Base-by-base conservation (phyloP, 2,888 invertebrate genomes). In the Spisula subtruncata region DNA sequence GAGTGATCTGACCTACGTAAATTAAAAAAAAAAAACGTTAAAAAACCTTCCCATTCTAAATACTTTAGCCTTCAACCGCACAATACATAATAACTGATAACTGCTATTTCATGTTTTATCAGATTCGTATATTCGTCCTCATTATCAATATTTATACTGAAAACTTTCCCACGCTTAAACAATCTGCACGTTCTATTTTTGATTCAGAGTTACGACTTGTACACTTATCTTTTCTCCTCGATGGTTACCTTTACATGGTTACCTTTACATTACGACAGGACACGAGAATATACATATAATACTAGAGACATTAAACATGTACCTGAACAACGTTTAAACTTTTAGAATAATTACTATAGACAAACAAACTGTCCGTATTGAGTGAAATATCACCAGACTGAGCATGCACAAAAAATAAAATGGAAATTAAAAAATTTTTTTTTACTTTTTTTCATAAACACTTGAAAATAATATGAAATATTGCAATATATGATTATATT, bases 121-220 rank as follows among this genome's bases (percentile, higher is more conserved):
- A 91, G 92, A 90, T 91, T 86, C 85, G 32, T 83, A 60, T 88
- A 81, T 51, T 88, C 89, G 87, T 89, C 83, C 87, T 85, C 88
- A 88, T 88, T 91, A 92, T 92, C 91, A 92, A 92, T 92, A 91
- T 91, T 91, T 92, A 87, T 87, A 84, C 80, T 88, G 90, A 86
- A 91, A 92, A 92, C 92, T 92, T 92, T 92, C 92, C 92, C 92
- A 92, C 92, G 92, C 51, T 92, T 79, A n/a, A n/a, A 56, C 84
- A 85, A 90, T 81, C 88, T 82, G 75, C 46, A 54, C 82, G 90
- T 91, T 87, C 92, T 91, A 91, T 92, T 92, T 92, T 91, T 89
- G 92, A 91, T 92, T 91, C 92, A 86, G 91, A 91, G 91, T 89
- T 91, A 91, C 88, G 91, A 90, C 89, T 90, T 90, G n/a, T n/a